Evolutionary conservation across 1,140 invertebrate genomes (phyloP).

Genomic region (Drosophila nigromelanica): DNA sequence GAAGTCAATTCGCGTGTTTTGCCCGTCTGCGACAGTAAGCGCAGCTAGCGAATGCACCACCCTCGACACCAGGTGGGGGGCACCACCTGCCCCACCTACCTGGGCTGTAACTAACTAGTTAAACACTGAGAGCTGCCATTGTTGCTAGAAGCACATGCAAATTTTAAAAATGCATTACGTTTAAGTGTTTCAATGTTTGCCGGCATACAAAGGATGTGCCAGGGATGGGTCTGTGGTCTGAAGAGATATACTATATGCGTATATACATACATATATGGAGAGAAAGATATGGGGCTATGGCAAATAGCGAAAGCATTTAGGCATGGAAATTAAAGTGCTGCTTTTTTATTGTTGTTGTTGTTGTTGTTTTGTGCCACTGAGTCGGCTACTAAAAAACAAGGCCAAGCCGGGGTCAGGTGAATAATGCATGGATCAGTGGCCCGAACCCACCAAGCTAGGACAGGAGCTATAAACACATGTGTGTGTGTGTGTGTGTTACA

Average conservation of each 20-base stretch:
- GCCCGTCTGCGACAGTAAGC: constrained; percentile 18
- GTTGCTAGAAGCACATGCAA: constrained; percentile 62
- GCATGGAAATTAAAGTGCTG: constrained; percentile 50
- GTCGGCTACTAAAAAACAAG: constrained; percentile 52
- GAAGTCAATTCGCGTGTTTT: constrained; percentile 40
- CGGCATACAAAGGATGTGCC: constrained; percentile 5
- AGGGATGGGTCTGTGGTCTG: not conserved
- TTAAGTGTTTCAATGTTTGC: constrained; percentile 60
- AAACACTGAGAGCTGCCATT: constrained; percentile 66
- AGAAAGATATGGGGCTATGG: constrained; percentile 36
- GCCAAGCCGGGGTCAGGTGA: constrained; percentile 39
- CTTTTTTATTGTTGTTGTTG: constrained; percentile 13
- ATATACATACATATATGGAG: too few species aligned
- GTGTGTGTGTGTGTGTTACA: not conserved
- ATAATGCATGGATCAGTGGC: constrained; percentile 51
- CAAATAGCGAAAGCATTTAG: constrained; percentile 43
- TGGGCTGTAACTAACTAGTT: constrained; percentile 73
- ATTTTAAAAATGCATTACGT: constrained; percentile 77
- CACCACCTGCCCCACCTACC: constrained; percentile 15
- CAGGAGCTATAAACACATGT: not conserved
- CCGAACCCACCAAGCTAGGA: constrained; percentile 5
- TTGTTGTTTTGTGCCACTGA: constrained; percentile 5
- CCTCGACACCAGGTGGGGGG: not conserved
- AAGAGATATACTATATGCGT: too few species aligned
- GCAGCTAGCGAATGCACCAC: constrained; percentile 1